Evolutionary conservation across 1,140 invertebrate species (phyloP).

Genomic region (Psix sp.): DNA sequence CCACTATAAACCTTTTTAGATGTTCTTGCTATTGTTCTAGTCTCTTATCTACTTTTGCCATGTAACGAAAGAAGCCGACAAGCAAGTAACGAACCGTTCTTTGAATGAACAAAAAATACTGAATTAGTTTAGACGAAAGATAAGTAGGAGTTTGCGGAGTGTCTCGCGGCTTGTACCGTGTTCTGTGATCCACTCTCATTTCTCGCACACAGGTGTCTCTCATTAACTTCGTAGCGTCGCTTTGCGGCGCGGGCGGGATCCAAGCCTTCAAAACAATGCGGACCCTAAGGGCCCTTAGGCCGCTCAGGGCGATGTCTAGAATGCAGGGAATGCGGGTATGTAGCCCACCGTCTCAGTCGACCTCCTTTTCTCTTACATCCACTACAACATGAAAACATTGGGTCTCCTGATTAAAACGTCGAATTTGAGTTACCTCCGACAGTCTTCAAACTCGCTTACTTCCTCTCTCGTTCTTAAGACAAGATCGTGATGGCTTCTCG

Average conservation of each 20-base stretch:
- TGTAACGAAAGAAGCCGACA: conserved; percentile 5
- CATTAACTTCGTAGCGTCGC: conserved; percentile 97
- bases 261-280: conserved; percentile 99
- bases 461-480: neutral
- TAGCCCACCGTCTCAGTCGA: conserved; percentile 79
- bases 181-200: conserved; percentile 76
- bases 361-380: conserved; percentile 66
- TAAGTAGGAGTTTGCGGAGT: conserved; percentile 28
- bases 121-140: conserved; percentile 24
- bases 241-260: conserved; percentile 94
- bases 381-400: conserved; percentile 42
- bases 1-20: conserved; percentile 59
- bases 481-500: neutral
- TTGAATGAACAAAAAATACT: conserved; percentile 23
- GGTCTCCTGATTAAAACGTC: conserved; percentile 41
- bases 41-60: conserved; percentile 52
- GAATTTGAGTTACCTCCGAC: conserved; percentile 17
- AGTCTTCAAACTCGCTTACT: neutral
- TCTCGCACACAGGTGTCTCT: conserved; percentile 90
- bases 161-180: conserved; percentile 60
- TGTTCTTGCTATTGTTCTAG: conserved; percentile 59
- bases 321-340: conserved; percentile 99
- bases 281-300: conserved; percentile 95
- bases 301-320: conserved; percentile 95
- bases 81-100: conserved; percentile 9